A percentile compares a stretch with the other conserved stretches of the same genome.
These are phyloP conservation scores for Zoanthus gigantus DNA, from an alignment of 92 coral and sea anemone genomes.

Conservation along the genomic window DNA sequence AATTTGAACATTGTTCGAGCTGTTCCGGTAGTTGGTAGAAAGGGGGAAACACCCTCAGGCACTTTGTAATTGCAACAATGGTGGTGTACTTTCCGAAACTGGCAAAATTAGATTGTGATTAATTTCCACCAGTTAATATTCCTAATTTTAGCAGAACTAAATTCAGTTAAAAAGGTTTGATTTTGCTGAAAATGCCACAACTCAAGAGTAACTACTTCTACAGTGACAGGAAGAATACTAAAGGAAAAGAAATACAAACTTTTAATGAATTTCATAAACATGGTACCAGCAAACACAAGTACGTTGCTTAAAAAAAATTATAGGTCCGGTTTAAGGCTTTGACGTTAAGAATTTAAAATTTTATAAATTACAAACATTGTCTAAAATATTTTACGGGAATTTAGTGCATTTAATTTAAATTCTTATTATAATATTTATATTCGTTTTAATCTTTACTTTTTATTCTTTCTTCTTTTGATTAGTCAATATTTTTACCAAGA, in stretches of 20 bases:
- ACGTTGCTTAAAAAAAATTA: background rate
- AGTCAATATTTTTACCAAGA: background rate
- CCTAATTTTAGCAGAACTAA: background rate
- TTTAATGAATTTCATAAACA: background rate
- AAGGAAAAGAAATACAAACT: background rate
- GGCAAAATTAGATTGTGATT: conserved; percentile 19
- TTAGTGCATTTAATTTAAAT: too few relatives aligned
- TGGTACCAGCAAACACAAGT: conserved; percentile 20
- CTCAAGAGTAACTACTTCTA: background rate
- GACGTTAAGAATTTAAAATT: background rate
- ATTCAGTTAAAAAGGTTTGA: background rate
- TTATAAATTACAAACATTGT: too few relatives aligned
- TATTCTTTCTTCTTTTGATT: too few relatives aligned
- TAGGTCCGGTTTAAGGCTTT: background rate
- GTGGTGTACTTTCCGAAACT: background rate
- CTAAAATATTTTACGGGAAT: too few relatives aligned
- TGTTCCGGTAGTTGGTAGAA: background rate
- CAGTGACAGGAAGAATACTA: background rate
- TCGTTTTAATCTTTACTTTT: too few relatives aligned
- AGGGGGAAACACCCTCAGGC: background rate
- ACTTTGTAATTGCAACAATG: background rate
- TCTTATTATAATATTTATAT: too few relatives aligned
- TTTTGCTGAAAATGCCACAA: background rate
- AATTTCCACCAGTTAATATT: background rate
- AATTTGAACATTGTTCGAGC: background rate